Evolutionary conservation across 1,140 invertebrate genomes (phyloP).

Genomic region (Lepidurus couesii): DNA sequence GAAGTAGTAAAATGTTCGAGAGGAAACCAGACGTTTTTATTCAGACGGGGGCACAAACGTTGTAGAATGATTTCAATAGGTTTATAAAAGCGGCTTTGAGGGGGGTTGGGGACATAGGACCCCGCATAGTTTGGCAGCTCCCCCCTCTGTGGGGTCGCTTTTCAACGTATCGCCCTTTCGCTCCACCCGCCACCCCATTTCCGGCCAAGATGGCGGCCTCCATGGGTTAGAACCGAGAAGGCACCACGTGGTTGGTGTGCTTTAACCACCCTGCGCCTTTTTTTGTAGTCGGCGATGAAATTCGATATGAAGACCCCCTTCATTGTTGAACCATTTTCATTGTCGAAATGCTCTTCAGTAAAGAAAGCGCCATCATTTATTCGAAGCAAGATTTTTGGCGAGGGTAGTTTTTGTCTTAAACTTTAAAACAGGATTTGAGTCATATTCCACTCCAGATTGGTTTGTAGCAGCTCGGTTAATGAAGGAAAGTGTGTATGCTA

Average conservation of each 20-base stretch:
- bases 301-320: background rate
- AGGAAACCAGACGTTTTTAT: too few species aligned
- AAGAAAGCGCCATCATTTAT: too few species aligned
- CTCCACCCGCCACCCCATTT: slow-evolving; percentile 26
- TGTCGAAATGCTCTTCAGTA: too few species aligned
- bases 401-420: too few species aligned
- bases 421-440: too few species aligned
- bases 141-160: background rate
- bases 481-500: slow-evolving; percentile 1
- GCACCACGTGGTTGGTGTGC: slow-evolving; percentile 31
- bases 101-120: background rate
- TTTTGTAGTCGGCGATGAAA: background rate
- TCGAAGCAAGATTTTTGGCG: too few species aligned
- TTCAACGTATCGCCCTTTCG: background rate
- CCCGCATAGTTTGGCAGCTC: background rate
- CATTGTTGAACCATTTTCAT: too few species aligned
- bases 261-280: background rate
- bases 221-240: background rate
- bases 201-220: slow-evolving; percentile 33
- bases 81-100: background rate
- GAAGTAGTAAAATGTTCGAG: too few species aligned
- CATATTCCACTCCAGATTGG: too few species aligned
- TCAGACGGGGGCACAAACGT: too few species aligned
- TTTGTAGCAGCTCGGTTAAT: background rate
- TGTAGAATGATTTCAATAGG: too few species aligned